Evolutionary conservation across 2,888 invertebrate species (phyloP), one percentile per base, ranked within the genome.

Genomic region (Dugesia japonica): DNA sequence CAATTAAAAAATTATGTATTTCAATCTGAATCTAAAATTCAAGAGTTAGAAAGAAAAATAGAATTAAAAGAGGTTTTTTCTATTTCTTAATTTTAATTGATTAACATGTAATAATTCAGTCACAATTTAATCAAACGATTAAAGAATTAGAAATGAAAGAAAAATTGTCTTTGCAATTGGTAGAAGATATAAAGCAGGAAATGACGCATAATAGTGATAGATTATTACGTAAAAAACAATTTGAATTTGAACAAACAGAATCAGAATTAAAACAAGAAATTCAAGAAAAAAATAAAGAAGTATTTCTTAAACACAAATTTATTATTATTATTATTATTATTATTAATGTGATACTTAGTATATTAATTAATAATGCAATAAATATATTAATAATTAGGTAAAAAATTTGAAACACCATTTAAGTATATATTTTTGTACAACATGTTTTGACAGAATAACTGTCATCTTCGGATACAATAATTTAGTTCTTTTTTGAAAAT

Each of bases 281-380:
- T 56, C 56, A 56, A 23, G 56, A 56, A 56, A 56, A 56, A 56
- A 56, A 56, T 56, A 56, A 56, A 56, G 56, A 56, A 56, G 56
- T 56, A n/a, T n/a, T n/a, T n/a, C n/a, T n/a, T n/a, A n/a, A n/a
- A n/a, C n/a, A n/a, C n/a, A n/a, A n/a, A n/a, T n/a, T n/a, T n/a
- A n/a, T n/a, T n/a, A n/a, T n/a, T n/a, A n/a, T n/a, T n/a, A n/a
- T n/a, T n/a, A n/a, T n/a, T n/a, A n/a, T n/a, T n/a, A n/a, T n/a
- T n/a, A n/a, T n/a, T n/a, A n/a, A n/a, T n/a, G n/a, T n/a, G n/a
- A n/a, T n/a, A n/a, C n/a, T n/a, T n/a, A n/a, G n/a, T n/a, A n/a
- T n/a, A n/a, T n/a, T n/a, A n/a, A n/a, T n/a, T n/a, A n/a, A n/a
- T n/a, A n/a, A n/a, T n/a, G n/a, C n/a, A n/a, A n/a, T n/a, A n/a